A percentile compares a stretch with the other conserved stretches of the same genome.
These are phyloP conservation scores for Platyrinchus mystaceus DNA, from an alignment of 2,797 vertebrate species.

Conservation along the genomic window DNA sequence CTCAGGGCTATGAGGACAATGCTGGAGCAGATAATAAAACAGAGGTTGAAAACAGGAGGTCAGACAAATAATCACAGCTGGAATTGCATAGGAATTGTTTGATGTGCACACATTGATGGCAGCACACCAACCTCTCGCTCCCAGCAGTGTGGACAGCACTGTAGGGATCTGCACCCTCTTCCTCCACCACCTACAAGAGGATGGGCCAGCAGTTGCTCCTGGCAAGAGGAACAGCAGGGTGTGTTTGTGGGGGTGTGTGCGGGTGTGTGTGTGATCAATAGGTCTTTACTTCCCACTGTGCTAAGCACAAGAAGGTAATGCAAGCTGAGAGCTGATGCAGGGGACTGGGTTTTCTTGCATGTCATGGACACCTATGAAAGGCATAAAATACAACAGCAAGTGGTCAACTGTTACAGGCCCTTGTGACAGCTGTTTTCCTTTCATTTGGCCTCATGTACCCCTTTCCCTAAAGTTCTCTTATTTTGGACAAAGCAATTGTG, in stretches of 20 bases:
- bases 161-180: not conserved
- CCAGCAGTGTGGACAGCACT: not conserved
- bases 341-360: not conserved
- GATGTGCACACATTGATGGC: not conserved
- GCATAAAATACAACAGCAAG: conserved; percentile 44
- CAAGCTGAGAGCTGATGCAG: not conserved
- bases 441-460: not conserved
- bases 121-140: not conserved
- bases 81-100: not conserved
- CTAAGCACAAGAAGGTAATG: conserved; percentile 38
- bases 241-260: no score
- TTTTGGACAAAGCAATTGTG: not conserved
- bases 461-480: not conserved
- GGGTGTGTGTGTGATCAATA: not conserved
- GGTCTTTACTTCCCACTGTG: conserved; percentile 39
- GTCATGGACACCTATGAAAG: not conserved
- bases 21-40: not conserved
- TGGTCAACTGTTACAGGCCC: not conserved
- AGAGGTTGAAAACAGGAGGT: not conserved
- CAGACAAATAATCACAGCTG: not conserved
- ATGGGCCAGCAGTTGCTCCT: not conserved
- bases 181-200: not conserved
- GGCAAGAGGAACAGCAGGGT: conserved; percentile 9
- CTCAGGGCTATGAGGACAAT: not conserved
- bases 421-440: not conserved